phyloP scores from a whole-genome alignment of 2,113 vertebrate genomes.

The Hypanus sabinus region DNA sequence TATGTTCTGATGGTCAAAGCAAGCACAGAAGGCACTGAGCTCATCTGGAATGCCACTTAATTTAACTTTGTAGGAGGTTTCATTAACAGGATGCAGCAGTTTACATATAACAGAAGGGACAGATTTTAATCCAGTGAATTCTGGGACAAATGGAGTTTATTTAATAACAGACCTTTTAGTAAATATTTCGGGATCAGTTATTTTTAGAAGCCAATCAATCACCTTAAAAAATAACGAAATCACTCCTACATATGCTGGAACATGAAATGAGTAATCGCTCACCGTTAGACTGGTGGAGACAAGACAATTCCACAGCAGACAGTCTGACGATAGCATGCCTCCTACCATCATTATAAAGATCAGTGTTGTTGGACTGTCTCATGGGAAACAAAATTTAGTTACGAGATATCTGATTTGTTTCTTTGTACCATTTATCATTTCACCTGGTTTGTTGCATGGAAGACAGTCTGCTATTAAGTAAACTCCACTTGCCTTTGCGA shows the following conservation, averaged over 20 bases:
- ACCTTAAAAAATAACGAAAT: not conserved
- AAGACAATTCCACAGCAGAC: not conserved
- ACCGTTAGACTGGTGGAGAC: not conserved
- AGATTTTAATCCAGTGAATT: slow-evolving; percentile 7
- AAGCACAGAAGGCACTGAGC: too few species aligned
- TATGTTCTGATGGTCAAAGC: too few species aligned
- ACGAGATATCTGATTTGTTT: not conserved
- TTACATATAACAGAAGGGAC: not conserved
- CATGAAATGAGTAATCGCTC: not conserved
- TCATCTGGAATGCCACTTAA: too few species aligned
- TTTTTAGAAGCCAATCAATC: slow-evolving; percentile 1
- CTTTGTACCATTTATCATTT: not conserved
- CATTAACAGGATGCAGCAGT: not conserved
- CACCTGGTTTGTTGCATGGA: not conserved
- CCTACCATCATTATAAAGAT: not conserved
- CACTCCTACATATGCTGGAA: not conserved
- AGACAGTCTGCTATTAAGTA: not conserved
- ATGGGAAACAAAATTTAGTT: not conserved
- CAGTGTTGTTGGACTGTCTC: not conserved
- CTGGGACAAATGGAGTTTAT: too few species aligned
- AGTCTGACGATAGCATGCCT: not conserved
- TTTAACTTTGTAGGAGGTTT: too few species aligned
- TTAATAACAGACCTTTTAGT: not conserved
- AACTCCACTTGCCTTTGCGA: not conserved
- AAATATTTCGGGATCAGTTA: not conserved